Evolutionary conservation across 2,113 vertebrate genomes (phyloP).

Genomic region (Bujurquina vittata): DNA sequence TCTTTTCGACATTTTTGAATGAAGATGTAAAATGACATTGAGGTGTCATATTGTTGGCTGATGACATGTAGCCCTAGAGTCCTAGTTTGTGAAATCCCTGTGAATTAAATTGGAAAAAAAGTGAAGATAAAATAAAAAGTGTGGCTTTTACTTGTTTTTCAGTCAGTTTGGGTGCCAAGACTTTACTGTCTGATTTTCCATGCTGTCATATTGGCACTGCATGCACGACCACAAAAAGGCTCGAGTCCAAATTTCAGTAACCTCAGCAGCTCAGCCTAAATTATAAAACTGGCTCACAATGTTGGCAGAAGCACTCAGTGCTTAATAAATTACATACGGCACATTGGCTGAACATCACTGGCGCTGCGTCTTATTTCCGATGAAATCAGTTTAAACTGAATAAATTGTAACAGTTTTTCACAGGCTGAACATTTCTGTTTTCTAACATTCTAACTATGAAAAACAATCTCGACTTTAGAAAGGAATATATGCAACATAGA

Average conservation of each 20-base stretch:
- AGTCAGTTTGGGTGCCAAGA: background rate
- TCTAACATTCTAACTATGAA: background rate
- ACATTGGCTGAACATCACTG: background rate
- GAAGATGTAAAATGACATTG: constrained; percentile 20
- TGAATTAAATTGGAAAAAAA: constrained; percentile 43
- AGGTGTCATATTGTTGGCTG: constrained; percentile 9
- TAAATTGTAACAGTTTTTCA: background rate
- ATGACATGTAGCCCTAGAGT: constrained; percentile 9
- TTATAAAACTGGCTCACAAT: constrained; percentile 20
- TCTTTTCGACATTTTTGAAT: constrained; percentile 44
- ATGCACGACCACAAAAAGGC: background rate
- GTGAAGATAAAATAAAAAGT: constrained; percentile 3
- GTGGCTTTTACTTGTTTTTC: constrained; percentile 11
- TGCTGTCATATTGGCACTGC: background rate
- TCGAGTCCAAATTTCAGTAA: background rate
- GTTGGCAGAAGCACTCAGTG: constrained; percentile 20
- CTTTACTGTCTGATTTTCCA: background rate
- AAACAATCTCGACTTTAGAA: background rate
- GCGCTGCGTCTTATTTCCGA: constrained; percentile 4
- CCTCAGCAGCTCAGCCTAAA: constrained; percentile 11
- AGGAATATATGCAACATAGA: background rate
- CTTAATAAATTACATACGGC: constrained; percentile 27
- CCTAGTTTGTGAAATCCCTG: constrained; percentile 28
- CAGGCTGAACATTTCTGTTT: background rate
- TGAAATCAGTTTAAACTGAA: constrained; percentile 23